These are phyloP conservation scores for Todiramphus saurophagus DNA, from an alignment of 2,113 vertebrate species.

Conservation along the genomic window DNA sequence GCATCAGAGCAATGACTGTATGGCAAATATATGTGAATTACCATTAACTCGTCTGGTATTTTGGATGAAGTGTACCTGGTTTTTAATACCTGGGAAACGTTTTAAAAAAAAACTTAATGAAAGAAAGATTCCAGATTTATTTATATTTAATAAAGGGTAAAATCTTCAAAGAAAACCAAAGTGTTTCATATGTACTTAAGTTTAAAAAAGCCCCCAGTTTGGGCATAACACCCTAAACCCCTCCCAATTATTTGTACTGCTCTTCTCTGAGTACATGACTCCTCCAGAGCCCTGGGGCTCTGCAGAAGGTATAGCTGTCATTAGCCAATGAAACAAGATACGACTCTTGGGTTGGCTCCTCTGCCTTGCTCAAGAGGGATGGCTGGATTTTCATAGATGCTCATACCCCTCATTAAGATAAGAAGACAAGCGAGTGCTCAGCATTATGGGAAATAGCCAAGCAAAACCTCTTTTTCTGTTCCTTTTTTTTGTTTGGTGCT, in stretches of 20 bases:
- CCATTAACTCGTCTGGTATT: neutral
- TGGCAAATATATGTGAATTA: neutral
- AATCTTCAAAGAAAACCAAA: neutral
- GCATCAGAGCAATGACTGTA: neutral
- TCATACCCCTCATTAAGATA: neutral
- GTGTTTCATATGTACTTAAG: neutral
- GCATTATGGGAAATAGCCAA: neutral
- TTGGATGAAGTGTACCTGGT: neutral
- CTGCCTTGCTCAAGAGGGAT: fast-evolving
- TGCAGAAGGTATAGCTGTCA: neutral
- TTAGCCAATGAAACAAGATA: neutral
- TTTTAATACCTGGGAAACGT: neutral
- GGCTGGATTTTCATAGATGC: neutral
- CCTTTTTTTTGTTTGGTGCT: neutral
- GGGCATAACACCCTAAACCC: neutral
- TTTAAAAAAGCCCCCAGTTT: neutral
- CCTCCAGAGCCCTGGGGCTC: neutral
- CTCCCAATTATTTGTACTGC: neutral
- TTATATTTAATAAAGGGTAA: neutral
- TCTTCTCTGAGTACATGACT: neutral
- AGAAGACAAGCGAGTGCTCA: neutral
- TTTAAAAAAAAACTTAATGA: neutral
- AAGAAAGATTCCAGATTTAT: neutral
- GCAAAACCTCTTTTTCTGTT: neutral
- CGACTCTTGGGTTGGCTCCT: neutral